These are phyloP conservation scores for Sphaeramia orbicularis DNA, from an alignment of 2,797 vertebrate species.

Conservation along the genomic window DNA sequence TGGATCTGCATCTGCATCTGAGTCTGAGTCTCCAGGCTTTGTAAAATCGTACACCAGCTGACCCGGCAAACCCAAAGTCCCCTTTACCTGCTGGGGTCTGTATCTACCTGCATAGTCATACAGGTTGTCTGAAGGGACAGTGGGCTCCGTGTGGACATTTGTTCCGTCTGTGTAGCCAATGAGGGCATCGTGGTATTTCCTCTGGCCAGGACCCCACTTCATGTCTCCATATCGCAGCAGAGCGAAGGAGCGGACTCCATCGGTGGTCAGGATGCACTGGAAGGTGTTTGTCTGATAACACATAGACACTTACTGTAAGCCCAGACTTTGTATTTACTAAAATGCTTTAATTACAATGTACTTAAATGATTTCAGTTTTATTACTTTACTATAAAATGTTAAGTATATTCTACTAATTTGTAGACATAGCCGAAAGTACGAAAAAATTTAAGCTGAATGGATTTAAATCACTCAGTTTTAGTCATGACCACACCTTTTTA, in stretches of 20 bases:
- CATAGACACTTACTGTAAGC: no score
- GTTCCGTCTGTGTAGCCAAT: slow-evolving; percentile 86
- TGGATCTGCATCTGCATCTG: slow-evolving; percentile 56
- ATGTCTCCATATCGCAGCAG: slow-evolving; percentile 84
- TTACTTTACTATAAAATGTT: no score
- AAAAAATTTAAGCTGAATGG: no score
- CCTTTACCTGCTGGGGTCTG: slow-evolving; percentile 81
- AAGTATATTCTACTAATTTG: no score
- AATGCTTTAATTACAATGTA: no score
- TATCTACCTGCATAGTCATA: slow-evolving; percentile 84
- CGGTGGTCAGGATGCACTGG: slow-evolving; percentile 87
- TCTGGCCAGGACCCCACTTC: slow-evolving; percentile 86
- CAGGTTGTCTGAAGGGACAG: slow-evolving; percentile 73
- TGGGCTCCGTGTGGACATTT: slow-evolving; percentile 75
- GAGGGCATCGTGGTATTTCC: slow-evolving; percentile 79
- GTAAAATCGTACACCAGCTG: slow-evolving; percentile 84
- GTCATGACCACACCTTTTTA: no score
- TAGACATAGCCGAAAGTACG: no score
- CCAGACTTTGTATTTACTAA: no score
- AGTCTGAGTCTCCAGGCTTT: no score
- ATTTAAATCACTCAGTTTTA: no score
- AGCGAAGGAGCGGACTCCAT: slow-evolving; percentile 84
- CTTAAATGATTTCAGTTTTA: no score
- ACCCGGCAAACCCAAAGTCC: slow-evolving; percentile 79
- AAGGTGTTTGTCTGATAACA: slow-evolving; percentile 87